Evolutionary conservation across 2,113 vertebrate genomes (phyloP).

Genomic region (Proterorhinus semilunaris): DNA sequence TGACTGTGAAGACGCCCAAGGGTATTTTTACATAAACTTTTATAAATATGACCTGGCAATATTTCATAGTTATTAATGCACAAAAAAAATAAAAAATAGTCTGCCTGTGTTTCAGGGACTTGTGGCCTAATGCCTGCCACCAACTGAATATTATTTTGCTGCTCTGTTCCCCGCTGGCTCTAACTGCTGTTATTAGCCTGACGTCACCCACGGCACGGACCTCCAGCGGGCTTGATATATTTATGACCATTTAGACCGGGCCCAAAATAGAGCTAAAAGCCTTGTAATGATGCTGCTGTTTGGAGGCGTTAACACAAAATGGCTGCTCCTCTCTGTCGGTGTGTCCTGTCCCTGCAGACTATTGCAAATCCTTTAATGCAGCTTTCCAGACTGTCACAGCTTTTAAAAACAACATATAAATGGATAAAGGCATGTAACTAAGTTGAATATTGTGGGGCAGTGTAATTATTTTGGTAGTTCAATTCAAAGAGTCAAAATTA

Average conservation of each 20-base stretch:
- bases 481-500: neutral
- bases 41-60: neutral
- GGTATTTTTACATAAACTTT: too few relatives aligned
- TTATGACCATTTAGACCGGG: constrained; percentile 12
- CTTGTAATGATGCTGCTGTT: constrained; percentile 2
- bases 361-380: constrained; percentile 3
- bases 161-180: neutral
- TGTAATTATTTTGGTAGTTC: neutral
- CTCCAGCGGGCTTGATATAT: constrained; percentile 1
- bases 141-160: neutral
- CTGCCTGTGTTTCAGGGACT: neutral
- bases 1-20: too few relatives aligned
- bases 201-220: constrained; percentile 3
- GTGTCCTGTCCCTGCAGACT: neutral
- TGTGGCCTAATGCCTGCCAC: neutral
- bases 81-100: too few relatives aligned
- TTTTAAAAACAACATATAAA: neutral
- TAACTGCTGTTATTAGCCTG: neutral
- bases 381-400: constrained; percentile 19
- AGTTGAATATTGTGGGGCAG: neutral
- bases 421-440: neutral
- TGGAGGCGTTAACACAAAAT: constrained; percentile 5
- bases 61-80: neutral
- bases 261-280: constrained; percentile 14
- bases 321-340: constrained; percentile 6